Evolutionary conservation across 2,113 vertebrate species (phyloP), one percentile per base, ranked within the genome.

Genomic region (Erinaceus europaeus): DNA sequence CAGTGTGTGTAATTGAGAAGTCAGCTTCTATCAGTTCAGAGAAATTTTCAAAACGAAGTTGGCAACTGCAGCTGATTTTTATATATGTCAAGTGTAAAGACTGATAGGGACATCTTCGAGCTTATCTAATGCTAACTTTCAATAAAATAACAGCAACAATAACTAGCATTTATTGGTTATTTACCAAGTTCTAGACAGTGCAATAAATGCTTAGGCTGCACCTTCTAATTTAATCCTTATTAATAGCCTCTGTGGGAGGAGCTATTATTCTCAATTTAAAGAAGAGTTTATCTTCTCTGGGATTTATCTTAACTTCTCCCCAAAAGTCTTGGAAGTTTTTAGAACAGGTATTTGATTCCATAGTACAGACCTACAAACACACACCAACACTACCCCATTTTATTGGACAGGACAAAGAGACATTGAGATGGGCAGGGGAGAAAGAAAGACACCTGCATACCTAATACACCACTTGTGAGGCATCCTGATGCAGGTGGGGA

Each of bases 211-310:
- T 61, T 71, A 44, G 8, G 11, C 25, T 32, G 15, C n/a, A 15
- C 29, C 32, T 77, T 91, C 40, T 82, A 40, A 38, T 25, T 65
- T 75, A 67, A 61, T 78, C 29, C 29, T 84, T 52, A 53, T 3
- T n/a, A 52, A 81, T 38, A 77, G 62, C n/a, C 5, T 74, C 42
- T 67, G 5, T 42, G 21, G 23, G n/a, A 75, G 59, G 12, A 84
- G 25, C 20, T 72, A 12, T 62, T 52, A n/a, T n/a, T 74, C 48
- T 21, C 87, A 67, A 76, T 93, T 88, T 90, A 78, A 34, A 65
- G 18, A 34, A 64, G 89, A 93, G 73, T n/a, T 29, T 53, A 34
- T 18, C 55, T 86, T 86, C 25, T 29, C 69, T 87, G 12, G 25
- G 68, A n/a, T n/a, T n/a, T n/a, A n/a, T n/a, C n/a, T n/a, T n/a